Base-by-base conservation (phyloP, 2,888 invertebrate species). In the Sphinx pinastri region DNA sequence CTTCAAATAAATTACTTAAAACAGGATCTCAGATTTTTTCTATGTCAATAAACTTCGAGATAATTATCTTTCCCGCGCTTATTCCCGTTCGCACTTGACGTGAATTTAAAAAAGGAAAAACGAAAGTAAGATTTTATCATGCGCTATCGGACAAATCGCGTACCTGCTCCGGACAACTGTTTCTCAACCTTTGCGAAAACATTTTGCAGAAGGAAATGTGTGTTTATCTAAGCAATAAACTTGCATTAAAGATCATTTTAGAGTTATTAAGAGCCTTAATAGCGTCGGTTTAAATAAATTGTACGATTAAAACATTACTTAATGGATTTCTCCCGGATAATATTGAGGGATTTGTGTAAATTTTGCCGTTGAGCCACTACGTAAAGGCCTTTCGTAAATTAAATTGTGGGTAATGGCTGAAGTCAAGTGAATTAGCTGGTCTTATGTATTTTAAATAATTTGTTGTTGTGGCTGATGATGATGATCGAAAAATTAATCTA, bases 61-160 rank as follows among this genome's bases (percentile, higher is more conserved):
- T 63, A 25, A 55, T 16, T 60, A 60, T 63, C 63, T 13, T 19
- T 63, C 19, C 49, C 47, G 60, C 16, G 60, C 12, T 63, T 63
- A 19, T 63, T 63, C 47, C 49, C 16, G 16, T 63, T 63, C 47
- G 49, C 49, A 63, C 49, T 63, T 63, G 49, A 47, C 63, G 63
- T 63, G 49, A 16, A 63, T 55, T 19, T 55, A 55, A 55, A 63
- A 16, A 16, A 47, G 8, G 13, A 63, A 63, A 60, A 63, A 63
- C 45, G 60, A 60, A 60, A 60, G 60, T 60, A 45, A 16, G 47
- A 60, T 60, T 16, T 49, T 63, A 63, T 63, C 63, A 47, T n/a
- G 19, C 63, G 49, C 63, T 63, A 63, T 63, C 63, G 63, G 47
- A 63, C 49, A 49, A 63, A 63, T 63, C 63, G 47, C 63, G 19